Base-by-base conservation (phyloP, 2,113 vertebrate genomes). In the Pteropus alecto region DNA sequence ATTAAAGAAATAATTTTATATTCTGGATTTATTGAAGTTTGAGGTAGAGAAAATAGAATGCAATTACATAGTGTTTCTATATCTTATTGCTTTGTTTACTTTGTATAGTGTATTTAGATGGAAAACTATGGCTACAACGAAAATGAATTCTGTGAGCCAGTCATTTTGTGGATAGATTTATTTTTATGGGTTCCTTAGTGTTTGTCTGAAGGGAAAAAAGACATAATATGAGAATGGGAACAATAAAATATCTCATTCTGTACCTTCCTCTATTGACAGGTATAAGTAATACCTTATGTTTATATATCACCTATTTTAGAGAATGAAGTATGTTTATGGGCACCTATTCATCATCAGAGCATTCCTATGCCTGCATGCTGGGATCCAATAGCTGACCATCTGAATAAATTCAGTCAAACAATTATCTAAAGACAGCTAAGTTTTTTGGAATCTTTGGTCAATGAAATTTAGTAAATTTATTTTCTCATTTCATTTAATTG, bases 131-230 rank as follows among this genome's bases (percentile, higher is more conserved):
- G 46, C 56, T 89, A 74, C 41, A 68, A 24, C 2, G 61, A 95
- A 97, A 97, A 98, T 96, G 94, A 97, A 97, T 95, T 82, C 67
- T 86, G 77, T 41, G 56, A 95, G 61, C 77, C 54, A 93, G 94
- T 86, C n/a, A 22, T 94, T 97, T 96, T 68, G 71, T 93, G 43
- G 95, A 93, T 70, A 96, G 97, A 97, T 98, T 97, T 97, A 98
- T 97, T 97, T 97, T 97, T 97, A 98, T 95, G n/a, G 82, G 89
- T 96, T 93, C 41, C 83, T 97, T 95, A 88, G 86, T 97, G 91
- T 97, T 97, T 94, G 79, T 98, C 90, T 96, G 96, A 96, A 94
- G 73, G 88, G 87, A 35, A 11, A 95, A 96, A 95, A 96, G 73
- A 94, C 78, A 94, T 97, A 97, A 94, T 61, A 46, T 41, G 81